Conservation (phyloP, 2,797 vertebrate species). For the Enteromius viviparus region DNA sequence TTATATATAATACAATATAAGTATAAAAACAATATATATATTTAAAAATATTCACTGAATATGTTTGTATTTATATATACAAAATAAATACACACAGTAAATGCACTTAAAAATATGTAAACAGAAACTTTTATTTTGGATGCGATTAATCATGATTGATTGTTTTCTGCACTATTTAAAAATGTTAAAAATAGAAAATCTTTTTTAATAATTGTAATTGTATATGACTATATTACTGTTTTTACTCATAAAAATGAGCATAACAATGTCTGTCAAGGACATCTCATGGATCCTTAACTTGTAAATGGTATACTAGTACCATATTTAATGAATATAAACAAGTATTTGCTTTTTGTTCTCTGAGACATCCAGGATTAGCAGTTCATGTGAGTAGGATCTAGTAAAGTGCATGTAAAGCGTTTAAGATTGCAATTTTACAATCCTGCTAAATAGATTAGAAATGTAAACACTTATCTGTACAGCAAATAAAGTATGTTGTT, state of each 20-base stretch:
- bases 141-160: no score
- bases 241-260: background rate
- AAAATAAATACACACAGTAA: no score
- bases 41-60: no score
- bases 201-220: background rate
- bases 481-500: constrained; percentile 7
- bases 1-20: no score
- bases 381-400: background rate
- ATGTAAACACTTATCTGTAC: constrained; percentile 1
- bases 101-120: no score
- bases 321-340: background rate
- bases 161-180: background rate
- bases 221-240: background rate
- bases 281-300: background rate
- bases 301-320: background rate
- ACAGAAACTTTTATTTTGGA: no score
- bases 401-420: background rate
- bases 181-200: background rate
- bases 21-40: no score
- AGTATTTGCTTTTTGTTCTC: background rate
- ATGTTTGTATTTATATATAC: no score
- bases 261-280: background rate
- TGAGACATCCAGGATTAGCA: background rate
- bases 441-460: background rate
- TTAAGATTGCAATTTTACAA: background rate